Percentiles rank a stretch among this genome's conserved stretches.
phyloP scores from a whole-genome alignment of 2,888 invertebrate genomes.

The Brachynemurus nebulosus region DNA sequence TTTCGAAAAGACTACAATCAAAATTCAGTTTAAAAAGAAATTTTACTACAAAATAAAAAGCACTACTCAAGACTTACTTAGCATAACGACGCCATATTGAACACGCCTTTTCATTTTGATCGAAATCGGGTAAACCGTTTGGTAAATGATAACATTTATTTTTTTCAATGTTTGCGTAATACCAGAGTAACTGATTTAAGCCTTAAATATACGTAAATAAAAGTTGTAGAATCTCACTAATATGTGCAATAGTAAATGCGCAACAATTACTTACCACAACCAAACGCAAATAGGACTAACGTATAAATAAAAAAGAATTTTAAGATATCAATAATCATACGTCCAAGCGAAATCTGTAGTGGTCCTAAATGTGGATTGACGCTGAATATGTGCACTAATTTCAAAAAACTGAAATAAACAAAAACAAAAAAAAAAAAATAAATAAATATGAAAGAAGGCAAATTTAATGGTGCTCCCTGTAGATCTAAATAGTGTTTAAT shows the following conservation, averaged over 20 bases:
- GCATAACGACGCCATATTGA: conserved; percentile 80
- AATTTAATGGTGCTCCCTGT: too few species aligned
- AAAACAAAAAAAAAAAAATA: too few species aligned
- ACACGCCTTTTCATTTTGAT: conserved; percentile 69
- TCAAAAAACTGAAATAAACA: conserved; percentile 59
- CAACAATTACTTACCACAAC: conserved; percentile 59
- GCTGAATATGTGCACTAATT: conserved; percentile 92
- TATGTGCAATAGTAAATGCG: neutral
- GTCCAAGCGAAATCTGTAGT: conserved; percentile 79
- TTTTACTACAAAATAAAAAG: neutral
- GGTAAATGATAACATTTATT: conserved; percentile 68
- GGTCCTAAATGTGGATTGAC: conserved; percentile 95
- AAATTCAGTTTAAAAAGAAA: neutral
- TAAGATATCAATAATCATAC: conserved; percentile 88
- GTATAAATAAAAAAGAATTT: conserved; percentile 95
- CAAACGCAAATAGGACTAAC: conserved; percentile 86
- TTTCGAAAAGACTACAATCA: conserved; percentile 78
- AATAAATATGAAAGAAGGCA: too few species aligned
- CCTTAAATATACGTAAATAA: conserved; percentile 35
- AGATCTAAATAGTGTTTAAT: too few species aligned
- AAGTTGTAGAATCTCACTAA: neutral
- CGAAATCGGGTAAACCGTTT: conserved; percentile 66
- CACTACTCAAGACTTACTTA: conserved; percentile 56
- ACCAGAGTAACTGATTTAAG: conserved; percentile 84
- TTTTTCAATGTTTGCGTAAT: conserved; percentile 81